Evolutionary conservation across 2,888 invertebrate species (phyloP).

Genomic region (Lepidocyrtoides sp.): DNA sequence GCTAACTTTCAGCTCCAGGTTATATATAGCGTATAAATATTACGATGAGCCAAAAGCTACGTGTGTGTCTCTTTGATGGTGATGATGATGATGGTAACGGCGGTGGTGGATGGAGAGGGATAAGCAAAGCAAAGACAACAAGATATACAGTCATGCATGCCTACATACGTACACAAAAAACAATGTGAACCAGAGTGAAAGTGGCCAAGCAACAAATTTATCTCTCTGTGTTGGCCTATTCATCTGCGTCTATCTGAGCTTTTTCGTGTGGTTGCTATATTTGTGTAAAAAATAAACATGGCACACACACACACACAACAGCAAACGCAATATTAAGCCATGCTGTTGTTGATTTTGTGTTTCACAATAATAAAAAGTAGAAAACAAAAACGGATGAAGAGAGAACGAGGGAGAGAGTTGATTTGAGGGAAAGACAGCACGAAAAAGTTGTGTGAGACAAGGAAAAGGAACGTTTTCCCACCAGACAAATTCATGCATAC

Average conservation of each 20-base stretch:
- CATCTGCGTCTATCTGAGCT: constrained; percentile 73
- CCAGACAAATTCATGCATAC: constrained; percentile 69
- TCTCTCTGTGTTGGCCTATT: constrained; percentile 76
- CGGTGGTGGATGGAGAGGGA: constrained; percentile 8
- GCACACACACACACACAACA: constrained; percentile 17
- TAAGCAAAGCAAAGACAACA: constrained; percentile 11
- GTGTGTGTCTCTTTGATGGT: constrained; percentile 20
- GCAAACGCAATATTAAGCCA: constrained; percentile 10
- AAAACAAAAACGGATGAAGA: neutral
- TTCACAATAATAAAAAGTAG: constrained; percentile 26
- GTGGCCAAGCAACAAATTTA: constrained; percentile 75
- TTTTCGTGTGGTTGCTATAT: constrained; percentile 52
- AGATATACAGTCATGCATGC: neutral
- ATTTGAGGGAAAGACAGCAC: constrained; percentile 26
- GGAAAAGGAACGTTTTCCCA: constrained; percentile 63
- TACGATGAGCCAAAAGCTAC: constrained; percentile 47
- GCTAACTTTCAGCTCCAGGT: constrained; percentile 5
- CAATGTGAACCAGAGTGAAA: constrained; percentile 63
- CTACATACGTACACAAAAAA: constrained; percentile 12
- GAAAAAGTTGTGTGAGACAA: constrained; percentile 57
- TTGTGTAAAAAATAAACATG: constrained; percentile 3
- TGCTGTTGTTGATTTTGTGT: constrained; percentile 20
- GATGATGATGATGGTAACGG: too few species aligned
- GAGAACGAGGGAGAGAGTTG: neutral
- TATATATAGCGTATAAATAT: constrained; percentile 35